A percentile compares a stretch with the other conserved stretches of the same genome.
Evolutionary conservation across 1,140 invertebrate species (phyloP).

Genomic region (Drosophila punjabiensis): DNA sequence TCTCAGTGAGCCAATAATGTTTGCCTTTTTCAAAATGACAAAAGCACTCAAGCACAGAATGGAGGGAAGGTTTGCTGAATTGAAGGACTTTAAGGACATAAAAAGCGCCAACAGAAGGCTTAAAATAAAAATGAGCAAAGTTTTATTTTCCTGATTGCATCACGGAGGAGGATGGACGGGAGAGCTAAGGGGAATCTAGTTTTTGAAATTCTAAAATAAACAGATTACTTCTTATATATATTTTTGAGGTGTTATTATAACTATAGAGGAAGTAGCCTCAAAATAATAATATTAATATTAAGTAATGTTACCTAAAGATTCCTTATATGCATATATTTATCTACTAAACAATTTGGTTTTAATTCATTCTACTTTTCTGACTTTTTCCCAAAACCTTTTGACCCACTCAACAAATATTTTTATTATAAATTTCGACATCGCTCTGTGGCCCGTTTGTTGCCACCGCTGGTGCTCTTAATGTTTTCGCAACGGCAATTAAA

Average conservation of each 20-base stretch:
- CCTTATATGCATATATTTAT: not conserved
- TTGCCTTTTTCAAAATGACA: constrained; percentile 66
- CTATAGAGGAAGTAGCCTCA: not conserved
- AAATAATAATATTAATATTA: not conserved
- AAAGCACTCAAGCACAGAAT: constrained; percentile 46
- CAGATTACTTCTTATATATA: not conserved
- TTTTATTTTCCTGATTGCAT: constrained; percentile 2
- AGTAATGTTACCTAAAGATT: too few species aligned
- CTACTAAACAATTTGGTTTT: not conserved
- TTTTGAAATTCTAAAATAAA: too few species aligned
- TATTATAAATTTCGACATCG: not conserved
- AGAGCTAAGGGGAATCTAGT: not conserved
- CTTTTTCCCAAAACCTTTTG: not conserved
- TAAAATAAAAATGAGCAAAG: constrained; percentile 40
- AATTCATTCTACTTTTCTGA: not conserved
- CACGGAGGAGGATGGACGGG: not conserved
- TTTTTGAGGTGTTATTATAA: not conserved
- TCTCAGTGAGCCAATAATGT: constrained; percentile 73
- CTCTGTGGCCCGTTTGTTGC: constrained; percentile 11
- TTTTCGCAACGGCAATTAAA: constrained; percentile 52
- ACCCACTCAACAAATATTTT: constrained; percentile 12
- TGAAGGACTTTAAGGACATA: constrained; percentile 5
- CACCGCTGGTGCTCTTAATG: constrained; percentile 16
- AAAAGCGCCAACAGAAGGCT: constrained; percentile 32
- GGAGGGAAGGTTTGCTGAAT: not conserved